Evolutionary conservation across 2,888 invertebrate genomes (phyloP).

Genomic region (Diaphora mendica): DNA sequence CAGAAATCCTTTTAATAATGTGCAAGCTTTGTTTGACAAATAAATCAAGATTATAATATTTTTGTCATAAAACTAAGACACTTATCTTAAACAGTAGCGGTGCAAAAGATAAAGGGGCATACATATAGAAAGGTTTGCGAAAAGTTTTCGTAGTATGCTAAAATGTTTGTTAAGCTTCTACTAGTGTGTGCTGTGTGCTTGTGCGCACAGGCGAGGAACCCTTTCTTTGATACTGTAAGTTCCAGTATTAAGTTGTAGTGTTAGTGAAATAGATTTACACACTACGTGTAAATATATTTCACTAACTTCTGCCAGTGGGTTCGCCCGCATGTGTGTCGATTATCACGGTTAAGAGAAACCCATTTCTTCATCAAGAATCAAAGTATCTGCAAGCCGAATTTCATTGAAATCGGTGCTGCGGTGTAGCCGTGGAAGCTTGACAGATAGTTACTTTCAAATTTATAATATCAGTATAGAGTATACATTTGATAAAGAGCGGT

Average conservation of each 20-base stretch:
- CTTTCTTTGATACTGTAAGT: constrained; percentile 44
- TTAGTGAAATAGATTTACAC: too few relatives aligned
- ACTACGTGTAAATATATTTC: not conserved
- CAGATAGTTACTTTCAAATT: too few relatives aligned
- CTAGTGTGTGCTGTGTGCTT: constrained; percentile 21
- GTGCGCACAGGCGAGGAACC: constrained; percentile 5
- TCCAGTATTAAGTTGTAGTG: not conserved
- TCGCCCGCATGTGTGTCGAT: too few relatives aligned
- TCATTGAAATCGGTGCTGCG: too few relatives aligned
- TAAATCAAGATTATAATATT: not conserved
- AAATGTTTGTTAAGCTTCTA: constrained; percentile 22
- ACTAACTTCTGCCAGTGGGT: too few relatives aligned
- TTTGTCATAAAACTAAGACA: not conserved
- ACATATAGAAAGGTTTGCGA: constrained; percentile 24
- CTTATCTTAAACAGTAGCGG: not conserved
- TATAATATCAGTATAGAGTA: too few relatives aligned
- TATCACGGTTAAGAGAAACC: too few relatives aligned
- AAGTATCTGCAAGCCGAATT: too few relatives aligned
- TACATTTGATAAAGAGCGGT: too few relatives aligned
- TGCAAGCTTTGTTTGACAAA: not conserved
- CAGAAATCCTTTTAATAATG: not conserved
- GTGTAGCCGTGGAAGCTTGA: too few relatives aligned
- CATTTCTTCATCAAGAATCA: too few relatives aligned
- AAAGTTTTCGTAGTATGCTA: not conserved
- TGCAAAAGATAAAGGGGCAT: constrained; percentile 15